Base-by-base conservation (phyloP, 2,797 vertebrate genomes). In the Molothrus ater region DNA sequence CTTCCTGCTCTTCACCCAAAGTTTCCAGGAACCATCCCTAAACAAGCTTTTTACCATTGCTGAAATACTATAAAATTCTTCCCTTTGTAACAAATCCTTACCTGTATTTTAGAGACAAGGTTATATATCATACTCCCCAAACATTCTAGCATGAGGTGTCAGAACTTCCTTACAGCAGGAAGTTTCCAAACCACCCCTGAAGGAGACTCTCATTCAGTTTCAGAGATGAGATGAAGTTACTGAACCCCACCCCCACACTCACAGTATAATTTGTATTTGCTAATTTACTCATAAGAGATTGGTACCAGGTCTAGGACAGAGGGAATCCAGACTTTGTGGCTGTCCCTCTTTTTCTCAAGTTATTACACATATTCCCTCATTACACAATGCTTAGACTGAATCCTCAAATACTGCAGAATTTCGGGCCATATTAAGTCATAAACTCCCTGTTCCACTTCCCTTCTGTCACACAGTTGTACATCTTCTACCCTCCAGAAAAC, bases 371-470 rank as follows among this genome's bases (percentile, higher is more conserved):
- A 74, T 78, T 68, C 83, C 22, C 29, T 64, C 63, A 28, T 53
- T 59, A 53, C 24, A 38, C 11, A 84, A 25, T 29, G 25, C 28
- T 45, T 3, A 32, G 21, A 61, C 21, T 25, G 36, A 81, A 75
- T 2, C 7, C 3, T 3, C 11, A 78, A 80, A 86, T 36, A 70
- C 40, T 85, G 5, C 54, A 74, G 81, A 80, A 47, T 25, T 26
- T 18, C 74, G 26, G 24, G 51, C 12, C 0, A 0, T 16, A 59
- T 8, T 26, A 69, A 47, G 24, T 24, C 0, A 0, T 47, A 53
- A 75, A 56, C 11, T 28, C n/a, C 16, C 43, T 90, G 24, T 75
- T 66, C 38, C 38, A 31, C 10, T 25, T 91, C 24, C 8, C 11
- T 34, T 59, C 66, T 81, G 12, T 0, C 0, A 32, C 4, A 1